phyloP scores from a whole-genome alignment of 2,113 vertebrate species.

The Tor tambroides region DNA sequence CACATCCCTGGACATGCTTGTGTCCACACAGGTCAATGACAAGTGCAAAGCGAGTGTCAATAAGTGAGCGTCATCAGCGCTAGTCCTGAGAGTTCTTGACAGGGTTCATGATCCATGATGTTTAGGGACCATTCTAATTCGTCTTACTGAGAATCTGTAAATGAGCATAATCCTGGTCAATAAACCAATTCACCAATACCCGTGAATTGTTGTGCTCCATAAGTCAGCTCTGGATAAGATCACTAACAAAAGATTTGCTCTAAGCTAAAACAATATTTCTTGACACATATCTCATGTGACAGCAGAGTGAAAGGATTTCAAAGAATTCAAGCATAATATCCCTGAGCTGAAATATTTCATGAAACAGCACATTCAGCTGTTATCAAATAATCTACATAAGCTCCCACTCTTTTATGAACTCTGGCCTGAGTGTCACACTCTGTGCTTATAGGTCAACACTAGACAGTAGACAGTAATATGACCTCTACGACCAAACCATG shows the following conservation, averaged over 20 bases:
- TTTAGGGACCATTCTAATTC: conserved; percentile 26
- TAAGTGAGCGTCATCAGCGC: conserved; percentile 24
- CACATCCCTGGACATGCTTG: conserved; percentile 36
- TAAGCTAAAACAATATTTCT: conserved; percentile 37
- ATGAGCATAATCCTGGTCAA: conserved; percentile 27
- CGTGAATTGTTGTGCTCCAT: conserved; percentile 23
- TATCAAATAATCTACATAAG: neutral
- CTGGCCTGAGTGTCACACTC: conserved; percentile 16
- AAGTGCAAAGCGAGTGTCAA: conserved; percentile 48
- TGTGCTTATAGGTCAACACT: conserved; percentile 20
- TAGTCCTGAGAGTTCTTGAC: conserved; percentile 39
- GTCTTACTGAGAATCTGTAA: conserved; percentile 21
- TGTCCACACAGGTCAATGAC: conserved; percentile 51
- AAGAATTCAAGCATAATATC: conserved; percentile 39
- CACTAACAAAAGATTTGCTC: conserved; percentile 30
- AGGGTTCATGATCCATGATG: conserved; percentile 22
- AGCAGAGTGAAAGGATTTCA: conserved; percentile 27
- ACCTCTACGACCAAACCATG: neutral
- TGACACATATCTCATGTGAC: conserved; percentile 26
- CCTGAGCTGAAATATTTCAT: conserved; percentile 36
- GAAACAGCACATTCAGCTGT: conserved; percentile 9
- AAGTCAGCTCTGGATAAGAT: conserved; percentile 33
- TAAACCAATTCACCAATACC: neutral
- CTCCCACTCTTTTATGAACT: neutral
- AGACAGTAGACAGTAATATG: conserved; percentile 13